Evolutionary conservation across 1,140 invertebrate species (phyloP), one percentile per base, ranked within the genome.

Genomic region (Frieseomelitta varia): DNA sequence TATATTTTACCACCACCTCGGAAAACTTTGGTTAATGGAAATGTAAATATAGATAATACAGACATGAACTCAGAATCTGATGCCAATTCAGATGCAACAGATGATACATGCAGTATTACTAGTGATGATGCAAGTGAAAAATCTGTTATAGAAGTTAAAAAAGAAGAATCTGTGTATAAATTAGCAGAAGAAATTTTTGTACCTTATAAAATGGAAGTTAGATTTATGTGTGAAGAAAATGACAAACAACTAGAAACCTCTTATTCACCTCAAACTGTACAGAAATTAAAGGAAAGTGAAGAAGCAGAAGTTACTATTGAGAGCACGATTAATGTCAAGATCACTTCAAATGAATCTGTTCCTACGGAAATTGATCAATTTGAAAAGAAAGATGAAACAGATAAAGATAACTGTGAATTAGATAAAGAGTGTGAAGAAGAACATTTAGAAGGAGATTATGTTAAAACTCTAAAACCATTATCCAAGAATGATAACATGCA

Each of bases 401-500:
- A 78, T 69, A 81, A 87, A 12, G 84, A 88, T 58, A 84, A 67
- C 24, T 65, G 61, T 58, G 81, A 86, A 58, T 47, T 80, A 6
- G 73, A 88, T 2, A 68, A 85, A 24, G 85, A 89, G 24, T 84
- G 75, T 0, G 77, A 87, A 21, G 77, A 87, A 21, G 90, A 92
- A 61, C 87, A 91, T 27, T 27, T 85, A 12, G 91, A 93, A 21
- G 87, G 85, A 27, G 92, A 93, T 65, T 93, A 93, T 71, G 74
- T 93, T 8, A 93, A 93, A 77, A 93, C 92, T 12, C 82, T 93
- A 15, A 93, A 93, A 73, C 92, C 92, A 8, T 58, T 79, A 21
- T 85, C 86, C 3, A 87, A 90, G 24, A 87, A 73, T 68, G 85
- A 87, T 73, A 71, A 51, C 24, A 72, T 55, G 30, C 88, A 90